Base-by-base conservation (phyloP, 1,140 invertebrate species). In the Stegodyphus mimosarum region DNA sequence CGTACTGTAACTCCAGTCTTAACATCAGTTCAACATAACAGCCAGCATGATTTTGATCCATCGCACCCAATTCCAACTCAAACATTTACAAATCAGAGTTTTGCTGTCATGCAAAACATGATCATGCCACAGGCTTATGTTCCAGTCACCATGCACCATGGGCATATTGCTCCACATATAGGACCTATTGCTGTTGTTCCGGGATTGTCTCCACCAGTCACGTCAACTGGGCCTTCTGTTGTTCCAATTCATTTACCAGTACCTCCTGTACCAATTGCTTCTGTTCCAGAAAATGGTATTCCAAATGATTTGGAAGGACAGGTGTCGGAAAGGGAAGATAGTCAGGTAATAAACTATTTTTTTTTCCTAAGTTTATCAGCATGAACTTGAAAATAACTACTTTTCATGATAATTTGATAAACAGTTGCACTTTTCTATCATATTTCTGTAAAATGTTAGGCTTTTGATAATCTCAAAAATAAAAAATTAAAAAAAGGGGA, bases 61-160 rank as follows among this genome's bases (percentile, higher is more conserved):
- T 80, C 75, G 6, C 86, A 83, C 50, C 74, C 87, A n/a, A 88
- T 88, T 63, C 88, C 87, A 3, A 88, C 88, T 18, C 88, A 88
- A 78, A 88, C 88, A 1, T 88, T 88, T 63, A 88, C 88, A 7
- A 88, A 88, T 77, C 87, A 87, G 60, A 87, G 74, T 63, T 88
- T 86, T 64, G 77, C 76, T 18, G 73, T 79, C 2, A 79, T 87
- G 64, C 88, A 80, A 64, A 86, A 81, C 51, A 77, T 86, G 60
- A 74, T 85, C 48, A 74, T 73, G 51, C 69, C 83, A 55, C 78
- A 55, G 64, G 83, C 67, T 9, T 87, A 87, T 73, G 81, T 83
- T 7, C 86, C 86, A 15, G 86, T 87, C 15, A 87, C 86, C 17
- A 51, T 87, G 64, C 78, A 78, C 50, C 78, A 81, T 83, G 73